Conservation (phyloP, 2,888 invertebrate species). For the Paralinhomoeus sp. region DNA sequence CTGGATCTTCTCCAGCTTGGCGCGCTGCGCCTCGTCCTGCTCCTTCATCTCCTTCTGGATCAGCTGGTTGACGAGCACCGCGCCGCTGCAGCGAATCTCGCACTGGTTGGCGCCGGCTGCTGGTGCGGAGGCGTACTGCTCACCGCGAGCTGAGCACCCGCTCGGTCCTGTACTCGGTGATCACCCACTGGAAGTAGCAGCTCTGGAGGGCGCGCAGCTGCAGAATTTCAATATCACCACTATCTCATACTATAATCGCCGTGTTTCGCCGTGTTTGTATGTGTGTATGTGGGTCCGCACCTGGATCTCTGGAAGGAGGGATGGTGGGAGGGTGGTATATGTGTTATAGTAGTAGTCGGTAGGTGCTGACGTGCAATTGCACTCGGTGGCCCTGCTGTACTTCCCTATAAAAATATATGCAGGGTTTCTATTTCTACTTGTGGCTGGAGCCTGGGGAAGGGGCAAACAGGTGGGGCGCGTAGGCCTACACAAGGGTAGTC, state of each 20-base stretch:
- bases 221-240: slow-evolving; percentile 71
- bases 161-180: slow-evolving; percentile 82
- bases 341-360: slow-evolving; percentile 85
- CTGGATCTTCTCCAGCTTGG: slow-evolving; percentile 70
- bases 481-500: slow-evolving; percentile 30
- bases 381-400: slow-evolving; percentile 58
- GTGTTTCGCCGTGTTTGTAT: slow-evolving; percentile 57
- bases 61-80: slow-evolving; percentile 75
- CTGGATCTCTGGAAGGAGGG: too few species aligned
- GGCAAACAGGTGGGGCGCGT: slow-evolving; percentile 22
- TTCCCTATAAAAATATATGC: too few species aligned
- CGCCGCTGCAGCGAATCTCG: slow-evolving; percentile 49
- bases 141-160: slow-evolving; percentile 60
- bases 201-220: slow-evolving; percentile 76
- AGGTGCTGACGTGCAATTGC: slow-evolving; percentile 57
- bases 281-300: slow-evolving; percentile 36
- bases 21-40: slow-evolving; percentile 61
- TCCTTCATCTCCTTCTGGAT: slow-evolving; percentile 64
- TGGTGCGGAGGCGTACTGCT: too few species aligned
- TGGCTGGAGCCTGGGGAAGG: slow-evolving; percentile 57
- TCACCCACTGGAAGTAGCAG: slow-evolving; percentile 86
- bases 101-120: too few species aligned
- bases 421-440: too few species aligned
- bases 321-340: too few species aligned
- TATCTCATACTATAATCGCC: slow-evolving; percentile 82